Conservation (phyloP, 2,797 vertebrate genomes). For the Bradypodion pumilum region DNA sequence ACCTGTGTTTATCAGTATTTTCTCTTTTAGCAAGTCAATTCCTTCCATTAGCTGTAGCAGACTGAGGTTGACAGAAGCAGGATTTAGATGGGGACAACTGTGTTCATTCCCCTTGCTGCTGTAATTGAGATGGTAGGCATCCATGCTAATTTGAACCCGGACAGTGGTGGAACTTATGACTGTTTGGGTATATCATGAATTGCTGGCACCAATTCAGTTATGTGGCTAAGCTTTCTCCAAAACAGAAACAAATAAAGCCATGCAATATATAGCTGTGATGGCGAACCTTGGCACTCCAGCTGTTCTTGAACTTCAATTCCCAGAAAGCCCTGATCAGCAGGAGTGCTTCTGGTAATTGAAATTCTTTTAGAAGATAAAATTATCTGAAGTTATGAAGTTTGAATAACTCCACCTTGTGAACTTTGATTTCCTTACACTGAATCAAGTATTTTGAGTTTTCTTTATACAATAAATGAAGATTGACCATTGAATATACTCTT, state of each 20-base stretch:
- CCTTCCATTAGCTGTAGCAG: neutral
- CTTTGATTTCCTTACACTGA: too few relatives aligned
- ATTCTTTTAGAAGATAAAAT: too few relatives aligned
- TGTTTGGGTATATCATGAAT: constrained; percentile 63
- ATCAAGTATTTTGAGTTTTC: too few relatives aligned
- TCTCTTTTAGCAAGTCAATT: constrained; percentile 19
- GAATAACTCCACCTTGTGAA: too few relatives aligned
- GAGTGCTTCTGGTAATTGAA: too few relatives aligned
- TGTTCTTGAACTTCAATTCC: too few relatives aligned
- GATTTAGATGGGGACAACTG: constrained; percentile 72
- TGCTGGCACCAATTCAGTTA: constrained; percentile 68
- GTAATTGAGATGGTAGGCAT: constrained; percentile 68
- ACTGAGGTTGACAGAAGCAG: constrained; percentile 63
- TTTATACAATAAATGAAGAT: too few relatives aligned
- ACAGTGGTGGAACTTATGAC: constrained; percentile 61
- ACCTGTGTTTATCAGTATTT: constrained; percentile 10
- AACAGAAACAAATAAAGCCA: constrained; percentile 59
- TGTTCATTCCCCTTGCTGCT: constrained; percentile 39
- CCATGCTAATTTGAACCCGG: constrained; percentile 67
- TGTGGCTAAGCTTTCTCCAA: constrained; percentile 67
- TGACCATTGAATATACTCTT: too few relatives aligned
- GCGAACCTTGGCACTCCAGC: too few relatives aligned
- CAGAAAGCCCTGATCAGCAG: too few relatives aligned
- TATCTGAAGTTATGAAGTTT: too few relatives aligned
- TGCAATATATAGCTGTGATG: constrained; percentile 44